Percentiles rank a stretch among this genome's conserved stretches.
Conservation (phyloP, 2,888 invertebrate genomes). For the Chesias legatella region DNA sequence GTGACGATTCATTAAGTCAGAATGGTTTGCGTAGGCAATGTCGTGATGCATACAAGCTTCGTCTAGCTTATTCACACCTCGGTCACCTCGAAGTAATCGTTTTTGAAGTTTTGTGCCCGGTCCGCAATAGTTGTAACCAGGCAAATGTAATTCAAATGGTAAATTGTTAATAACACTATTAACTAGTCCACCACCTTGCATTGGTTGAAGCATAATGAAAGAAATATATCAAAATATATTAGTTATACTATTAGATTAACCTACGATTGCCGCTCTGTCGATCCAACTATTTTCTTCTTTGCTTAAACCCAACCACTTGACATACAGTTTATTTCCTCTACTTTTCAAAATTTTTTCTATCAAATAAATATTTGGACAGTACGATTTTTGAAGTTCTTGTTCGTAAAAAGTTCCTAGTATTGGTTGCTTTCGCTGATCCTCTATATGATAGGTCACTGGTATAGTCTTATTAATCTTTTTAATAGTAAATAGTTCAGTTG, state of each 20-base stretch:
- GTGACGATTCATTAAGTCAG: background rate
- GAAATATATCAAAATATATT: too few species aligned
- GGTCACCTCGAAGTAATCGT: constrained; percentile 41
- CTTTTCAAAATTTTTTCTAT: constrained; percentile 1
- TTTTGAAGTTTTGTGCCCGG: constrained; percentile 34
- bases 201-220: background rate
- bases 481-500: constrained; percentile 9
- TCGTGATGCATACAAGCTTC: constrained; percentile 29
- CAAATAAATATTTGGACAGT: constrained; percentile 1
- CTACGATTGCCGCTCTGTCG: background rate
- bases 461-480: background rate
- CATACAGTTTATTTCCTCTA: constrained; percentile 3
- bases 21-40: constrained; percentile 23
- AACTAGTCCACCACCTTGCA: constrained; percentile 1
- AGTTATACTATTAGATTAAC: background rate
- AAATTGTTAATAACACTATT: constrained; percentile 1
- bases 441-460: constrained; percentile 5
- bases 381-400: constrained; percentile 4
- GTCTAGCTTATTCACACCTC: constrained; percentile 31
- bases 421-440: constrained; percentile 2
- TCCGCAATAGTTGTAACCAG: constrained; percentile 31
- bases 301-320: constrained; percentile 6
- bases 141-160: constrained; percentile 2
- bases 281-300: constrained; percentile 6
- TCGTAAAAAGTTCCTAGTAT: constrained; percentile 11